These are phyloP conservation scores for Ornithorhynchus anatinus DNA, from an alignment of 2,113 vertebrate genomes.

Conservation along the genomic window DNA sequence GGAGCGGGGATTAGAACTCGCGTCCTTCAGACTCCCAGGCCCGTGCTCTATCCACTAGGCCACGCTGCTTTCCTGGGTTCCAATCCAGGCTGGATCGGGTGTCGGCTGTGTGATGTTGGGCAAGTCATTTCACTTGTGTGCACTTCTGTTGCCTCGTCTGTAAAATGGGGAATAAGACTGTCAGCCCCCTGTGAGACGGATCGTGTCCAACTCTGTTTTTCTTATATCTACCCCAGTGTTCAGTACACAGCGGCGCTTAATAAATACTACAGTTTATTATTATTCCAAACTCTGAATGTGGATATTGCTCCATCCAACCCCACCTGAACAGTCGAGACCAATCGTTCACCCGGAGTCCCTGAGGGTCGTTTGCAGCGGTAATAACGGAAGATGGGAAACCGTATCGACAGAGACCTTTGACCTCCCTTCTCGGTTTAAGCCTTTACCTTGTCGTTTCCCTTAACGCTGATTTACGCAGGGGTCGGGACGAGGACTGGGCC, in stretches of 20 bases:
- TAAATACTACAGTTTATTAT: too few relatives aligned
- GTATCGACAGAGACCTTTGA: conserved; percentile 35
- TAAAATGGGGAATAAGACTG: not conserved
- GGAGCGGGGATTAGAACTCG: not conserved
- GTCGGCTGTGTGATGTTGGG: not conserved
- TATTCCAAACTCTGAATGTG: not conserved
- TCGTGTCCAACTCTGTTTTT: too few relatives aligned
- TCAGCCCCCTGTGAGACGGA: too few relatives aligned
- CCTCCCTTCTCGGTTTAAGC: conserved; percentile 6
- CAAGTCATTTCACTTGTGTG: not conserved
- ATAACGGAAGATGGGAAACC: not conserved
- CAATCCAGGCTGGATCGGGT: not conserved
- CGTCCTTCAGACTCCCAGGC: not conserved
- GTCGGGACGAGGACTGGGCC: not conserved
- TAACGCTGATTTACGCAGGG: conserved; percentile 27
- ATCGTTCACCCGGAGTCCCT: conserved; percentile 1
- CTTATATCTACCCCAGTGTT: too few relatives aligned
- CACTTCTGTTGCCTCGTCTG: not conserved
- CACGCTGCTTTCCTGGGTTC: not conserved
- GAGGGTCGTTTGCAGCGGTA: conserved; percentile 1
- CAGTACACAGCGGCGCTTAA: too few relatives aligned
- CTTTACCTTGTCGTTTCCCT: conserved; percentile 19
- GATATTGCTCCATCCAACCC: too few relatives aligned
- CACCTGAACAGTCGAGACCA: too few relatives aligned
- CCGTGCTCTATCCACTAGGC: not conserved